A percentile compares a stretch with the other conserved stretches of the same genome.
phyloP scores from a whole-genome alignment of 1,140 invertebrate species.

The Ephestia elutella region DNA sequence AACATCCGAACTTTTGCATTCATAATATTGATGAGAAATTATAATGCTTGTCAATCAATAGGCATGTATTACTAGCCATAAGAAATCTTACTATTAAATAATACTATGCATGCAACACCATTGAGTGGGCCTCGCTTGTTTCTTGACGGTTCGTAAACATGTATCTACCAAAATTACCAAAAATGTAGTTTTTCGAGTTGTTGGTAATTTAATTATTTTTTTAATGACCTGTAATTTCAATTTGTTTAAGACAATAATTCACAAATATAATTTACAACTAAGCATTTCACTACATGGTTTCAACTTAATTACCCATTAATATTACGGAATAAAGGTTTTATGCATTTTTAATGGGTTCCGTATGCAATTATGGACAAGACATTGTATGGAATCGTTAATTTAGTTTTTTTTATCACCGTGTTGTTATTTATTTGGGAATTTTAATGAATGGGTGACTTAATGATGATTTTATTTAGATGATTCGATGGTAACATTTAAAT shows the following conservation, averaged over 20 bases:
- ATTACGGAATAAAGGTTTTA: not conserved
- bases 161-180: too few species aligned
- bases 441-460: not conserved
- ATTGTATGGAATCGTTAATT: not conserved
- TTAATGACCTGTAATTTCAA: conserved; percentile 1
- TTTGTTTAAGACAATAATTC: not conserved
- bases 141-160: too few species aligned
- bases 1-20: too few species aligned
- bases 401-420: not conserved
- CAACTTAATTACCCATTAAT: not conserved
- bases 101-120: too few species aligned
- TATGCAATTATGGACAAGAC: not conserved
- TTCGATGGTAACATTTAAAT: not conserved
- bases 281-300: not conserved
- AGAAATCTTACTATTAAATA: too few species aligned
- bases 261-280: not conserved
- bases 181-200: not conserved
- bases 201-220: not conserved
- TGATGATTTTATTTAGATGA: not conserved
- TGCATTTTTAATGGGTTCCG: not conserved
- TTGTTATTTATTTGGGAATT: conserved; percentile 2
- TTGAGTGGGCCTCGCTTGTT: too few species aligned
- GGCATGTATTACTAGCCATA: too few species aligned
- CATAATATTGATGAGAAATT: too few species aligned
- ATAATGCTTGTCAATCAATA: too few species aligned